Base-by-base conservation (phyloP, 2,888 invertebrate species). In the Sarcophaga subvicina region DNA sequence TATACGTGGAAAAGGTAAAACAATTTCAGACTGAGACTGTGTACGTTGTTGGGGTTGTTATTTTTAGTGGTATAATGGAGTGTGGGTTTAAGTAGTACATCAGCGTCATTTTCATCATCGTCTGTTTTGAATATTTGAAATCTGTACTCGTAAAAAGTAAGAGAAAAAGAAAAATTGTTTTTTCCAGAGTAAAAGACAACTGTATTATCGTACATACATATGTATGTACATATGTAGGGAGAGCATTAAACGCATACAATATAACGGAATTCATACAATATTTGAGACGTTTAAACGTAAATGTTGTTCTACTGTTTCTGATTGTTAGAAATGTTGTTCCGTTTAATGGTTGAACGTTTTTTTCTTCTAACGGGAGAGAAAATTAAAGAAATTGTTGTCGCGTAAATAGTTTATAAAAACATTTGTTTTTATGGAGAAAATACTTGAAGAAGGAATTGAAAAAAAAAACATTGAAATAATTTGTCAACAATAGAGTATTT, bases 61-160 rank as follows among this genome's bases (percentile, higher is more conserved):
- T 37, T 37, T 37, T 37, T 37, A 37, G 37, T 37, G 37, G 8
- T 3, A 49, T 47, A 78, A 60, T 37, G 17, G 64, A 54, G 71
- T 27, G 45, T 8, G 37, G 4, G 14, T 54, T 17, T 54, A 54
- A 72, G 64, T 22, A 64, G 71, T 72, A 63, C 63, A 64, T 79
- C 79, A 78, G n/a, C 47, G 47, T 49, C 69, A 49, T 45, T 6
- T 17, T 14, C 59, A n/a, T 37, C 66, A 14, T 67, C 69, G 47
- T 79, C 63, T 71, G 79, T 22, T 22, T 72, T 71, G 54, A 64
- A 80, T 80, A 54, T 20, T 37, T 66, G 17, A 17, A 64, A 64
- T 45, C 37, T 45, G 17, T 66, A 45, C 11, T 10, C 37, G 45
- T 49, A 70, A 70, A 8, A 70, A 4, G 12, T 49, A 49, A 49